phyloP scores from a whole-genome alignment of 2,797 vertebrate genomes.

The Rhabdomys pumilio region DNA sequence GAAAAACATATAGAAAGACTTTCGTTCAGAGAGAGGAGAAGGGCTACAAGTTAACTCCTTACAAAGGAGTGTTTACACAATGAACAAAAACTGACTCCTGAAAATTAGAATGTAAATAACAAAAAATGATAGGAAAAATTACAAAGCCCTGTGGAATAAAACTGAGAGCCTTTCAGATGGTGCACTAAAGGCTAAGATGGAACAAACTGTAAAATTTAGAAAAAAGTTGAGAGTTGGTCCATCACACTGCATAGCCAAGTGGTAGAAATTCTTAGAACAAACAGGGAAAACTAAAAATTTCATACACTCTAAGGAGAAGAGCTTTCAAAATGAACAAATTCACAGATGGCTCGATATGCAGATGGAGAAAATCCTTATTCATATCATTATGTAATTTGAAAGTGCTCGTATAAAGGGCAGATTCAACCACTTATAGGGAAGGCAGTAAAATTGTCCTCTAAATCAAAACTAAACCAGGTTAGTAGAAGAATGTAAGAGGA shows the following conservation, averaged over 20 bases:
- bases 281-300: background rate
- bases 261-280: background rate
- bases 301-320: background rate
- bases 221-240: background rate
- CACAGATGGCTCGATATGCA: background rate
- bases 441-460: background rate
- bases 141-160: background rate
- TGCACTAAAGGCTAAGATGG: background rate
- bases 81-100: background rate
- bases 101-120: conserved; percentile 25
- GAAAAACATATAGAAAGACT: background rate
- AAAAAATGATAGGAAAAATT: background rate
- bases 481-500: background rate
- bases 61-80: background rate
- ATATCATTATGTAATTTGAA: background rate
- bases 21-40: conserved; percentile 9
- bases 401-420: background rate
- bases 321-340: conserved; percentile 2
- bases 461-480: background rate
- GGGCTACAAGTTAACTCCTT: background rate
- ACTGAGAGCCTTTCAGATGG: background rate
- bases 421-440: background rate
- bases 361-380: background rate
- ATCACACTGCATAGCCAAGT: background rate
- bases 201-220: background rate